Conservation (phyloP, 1,140 invertebrate species). For the Doryteuthis pealeii region DNA sequence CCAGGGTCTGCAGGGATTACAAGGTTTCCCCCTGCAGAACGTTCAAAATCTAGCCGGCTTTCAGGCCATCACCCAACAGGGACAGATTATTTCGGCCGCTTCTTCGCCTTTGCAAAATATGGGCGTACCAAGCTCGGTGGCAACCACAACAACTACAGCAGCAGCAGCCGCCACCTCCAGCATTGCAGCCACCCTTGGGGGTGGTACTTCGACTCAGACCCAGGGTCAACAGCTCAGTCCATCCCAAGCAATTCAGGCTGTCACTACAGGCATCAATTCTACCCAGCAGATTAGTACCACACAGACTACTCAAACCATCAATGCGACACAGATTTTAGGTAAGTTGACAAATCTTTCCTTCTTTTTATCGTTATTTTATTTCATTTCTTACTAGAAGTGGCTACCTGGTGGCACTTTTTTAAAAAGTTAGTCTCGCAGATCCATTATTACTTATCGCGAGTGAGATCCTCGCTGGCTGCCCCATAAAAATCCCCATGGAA, state of each 20-base stretch:
- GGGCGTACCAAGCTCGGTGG: slow-evolving; percentile 38
- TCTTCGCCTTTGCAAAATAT: slow-evolving; percentile 44
- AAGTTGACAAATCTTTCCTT: slow-evolving; percentile 19
- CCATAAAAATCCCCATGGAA: too few relatives aligned
- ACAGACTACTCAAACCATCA: slow-evolving; percentile 44
- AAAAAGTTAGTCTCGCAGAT: too few relatives aligned
- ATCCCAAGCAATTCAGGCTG: slow-evolving; percentile 34
- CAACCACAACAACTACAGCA: slow-evolving; percentile 24
- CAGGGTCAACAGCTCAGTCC: slow-evolving; percentile 50
- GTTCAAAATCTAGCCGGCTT: slow-evolving; percentile 25
- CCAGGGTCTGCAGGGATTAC: slow-evolving; percentile 28
- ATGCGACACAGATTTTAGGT: slow-evolving; percentile 57
- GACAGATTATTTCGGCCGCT: slow-evolving; percentile 47
- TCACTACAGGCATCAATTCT: slow-evolving; percentile 16
- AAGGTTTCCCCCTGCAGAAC: slow-evolving; percentile 22
- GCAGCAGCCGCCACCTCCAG: slow-evolving; percentile 9
- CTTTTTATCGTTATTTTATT: slow-evolving; percentile 11
- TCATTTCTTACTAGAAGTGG: too few relatives aligned
- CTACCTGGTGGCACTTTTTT: too few relatives aligned
- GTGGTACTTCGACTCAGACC: slow-evolving; percentile 21
- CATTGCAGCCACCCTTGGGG: neutral
- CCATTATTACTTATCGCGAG: too few relatives aligned
- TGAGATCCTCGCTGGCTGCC: too few relatives aligned
- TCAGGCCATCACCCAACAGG: slow-evolving; percentile 39
- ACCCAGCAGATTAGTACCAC: slow-evolving; percentile 28